Evolutionary conservation across 1,140 invertebrate genomes (phyloP).

Genomic region (Macrotrachela quadricornifera): DNA sequence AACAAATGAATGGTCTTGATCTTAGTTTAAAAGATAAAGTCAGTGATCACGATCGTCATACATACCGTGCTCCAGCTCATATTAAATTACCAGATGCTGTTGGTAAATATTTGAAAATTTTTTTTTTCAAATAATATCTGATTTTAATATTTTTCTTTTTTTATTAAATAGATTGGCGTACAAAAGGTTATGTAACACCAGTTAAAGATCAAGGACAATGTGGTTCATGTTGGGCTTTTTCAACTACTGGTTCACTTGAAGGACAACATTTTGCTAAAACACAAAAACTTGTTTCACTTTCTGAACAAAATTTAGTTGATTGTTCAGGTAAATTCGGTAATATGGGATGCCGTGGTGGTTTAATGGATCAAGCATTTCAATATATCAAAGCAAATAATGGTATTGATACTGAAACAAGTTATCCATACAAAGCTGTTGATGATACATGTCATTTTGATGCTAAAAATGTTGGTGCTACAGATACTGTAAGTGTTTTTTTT

Average conservation of each 20-base stretch:
- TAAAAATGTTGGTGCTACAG: not conserved
- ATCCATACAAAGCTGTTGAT: not conserved
- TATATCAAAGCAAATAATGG: constrained; percentile 38
- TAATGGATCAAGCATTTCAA: constrained; percentile 12
- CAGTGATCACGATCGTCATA: not conserved
- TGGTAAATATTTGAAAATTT: too few species aligned
- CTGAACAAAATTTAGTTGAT: constrained; percentile 8
- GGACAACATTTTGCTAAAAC: not conserved
- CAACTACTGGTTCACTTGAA: constrained; percentile 1
- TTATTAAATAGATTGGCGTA: constrained; percentile 45
- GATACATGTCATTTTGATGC: not conserved
- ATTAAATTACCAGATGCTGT: constrained; percentile 3
- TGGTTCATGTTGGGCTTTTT: too few species aligned
- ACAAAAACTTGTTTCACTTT: not conserved
- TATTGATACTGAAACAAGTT: constrained; percentile 4
- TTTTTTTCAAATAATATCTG: too few species aligned
- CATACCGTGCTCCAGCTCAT: not conserved
- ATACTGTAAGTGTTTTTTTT: not conserved
- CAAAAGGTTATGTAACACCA: constrained; percentile 59
- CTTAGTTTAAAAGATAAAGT: not conserved
- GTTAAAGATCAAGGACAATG: constrained; percentile 63
- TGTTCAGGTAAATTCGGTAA: constrained; percentile 3
- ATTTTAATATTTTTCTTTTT: too few species aligned
- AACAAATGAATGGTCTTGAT: constrained; percentile 1
- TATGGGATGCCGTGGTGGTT: constrained; percentile 7